Percentiles rank a stretch among this genome's conserved stretches.
Conservation (phyloP, 1,140 invertebrate species). For the Pseudomyrmex concolor region DNA sequence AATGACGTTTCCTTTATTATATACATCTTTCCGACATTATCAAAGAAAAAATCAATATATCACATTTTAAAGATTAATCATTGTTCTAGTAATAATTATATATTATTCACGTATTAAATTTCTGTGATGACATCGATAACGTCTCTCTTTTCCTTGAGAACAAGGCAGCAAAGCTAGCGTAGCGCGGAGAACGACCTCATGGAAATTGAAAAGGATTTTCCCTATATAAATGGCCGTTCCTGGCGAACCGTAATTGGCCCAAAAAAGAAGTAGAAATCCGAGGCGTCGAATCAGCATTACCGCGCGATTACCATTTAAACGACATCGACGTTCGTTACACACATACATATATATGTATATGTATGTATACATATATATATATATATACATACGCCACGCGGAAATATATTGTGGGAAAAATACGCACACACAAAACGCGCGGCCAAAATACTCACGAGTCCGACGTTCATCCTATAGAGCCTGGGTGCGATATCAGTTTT, state of each 20-base stretch:
- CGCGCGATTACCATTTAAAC: conserved; percentile 73
- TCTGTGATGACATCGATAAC: conserved; percentile 8
- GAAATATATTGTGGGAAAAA: conserved; percentile 57
- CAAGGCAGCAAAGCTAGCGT: conserved; percentile 15
- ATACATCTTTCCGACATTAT: background rate
- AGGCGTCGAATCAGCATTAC: conserved; percentile 71
- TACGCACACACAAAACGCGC: conserved; percentile 34
- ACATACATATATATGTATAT: background rate
- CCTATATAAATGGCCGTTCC: conserved; percentile 57
- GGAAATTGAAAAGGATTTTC: conserved; percentile 69
- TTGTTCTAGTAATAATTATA: conserved; percentile 1
- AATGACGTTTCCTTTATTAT: background rate
- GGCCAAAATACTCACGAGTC: conserved; percentile 39
- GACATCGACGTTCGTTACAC: conserved; percentile 67
- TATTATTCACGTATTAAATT: conserved; percentile 41
- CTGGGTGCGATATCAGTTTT: conserved; percentile 64
- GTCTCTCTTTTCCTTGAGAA: conserved; percentile 25
- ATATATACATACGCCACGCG: conserved; percentile 21
- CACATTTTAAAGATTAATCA: conserved; percentile 39
- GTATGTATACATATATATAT: background rate
- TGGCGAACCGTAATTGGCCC: conserved; percentile 58
- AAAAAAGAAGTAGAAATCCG: conserved; percentile 2
- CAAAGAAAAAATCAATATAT: background rate
- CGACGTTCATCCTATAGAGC: conserved; percentile 61
- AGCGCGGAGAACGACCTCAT: conserved; percentile 19